A percentile compares a stretch with the other conserved stretches of the same genome.
Conservation (phyloP, 2,888 invertebrate genomes). For the Habrosyne pyritoides region DNA sequence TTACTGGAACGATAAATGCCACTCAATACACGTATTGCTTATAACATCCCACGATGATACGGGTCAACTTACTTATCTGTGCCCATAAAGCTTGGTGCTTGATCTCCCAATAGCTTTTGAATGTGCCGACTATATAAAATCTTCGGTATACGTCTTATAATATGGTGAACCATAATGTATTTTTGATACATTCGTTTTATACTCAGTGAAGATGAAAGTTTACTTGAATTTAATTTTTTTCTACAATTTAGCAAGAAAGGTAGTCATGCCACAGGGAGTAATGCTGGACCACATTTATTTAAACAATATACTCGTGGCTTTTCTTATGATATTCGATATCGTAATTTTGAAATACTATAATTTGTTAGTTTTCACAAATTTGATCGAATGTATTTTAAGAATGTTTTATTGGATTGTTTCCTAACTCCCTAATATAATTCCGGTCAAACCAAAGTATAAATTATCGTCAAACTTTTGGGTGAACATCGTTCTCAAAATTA, state of each 20-base stretch:
- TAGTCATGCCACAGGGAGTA: neutral
- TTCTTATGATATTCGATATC: neutral
- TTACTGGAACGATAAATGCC: slow-evolving; percentile 50
- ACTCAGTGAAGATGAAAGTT: neutral
- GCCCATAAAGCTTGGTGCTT: slow-evolving; percentile 6
- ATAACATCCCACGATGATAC: slow-evolving; percentile 25
- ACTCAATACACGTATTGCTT: slow-evolving; percentile 46
- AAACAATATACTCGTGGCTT: no score
- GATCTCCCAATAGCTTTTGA: slow-evolving; percentile 8
- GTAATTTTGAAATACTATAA: neutral
- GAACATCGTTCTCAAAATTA: neutral
- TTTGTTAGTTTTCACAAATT: no score
- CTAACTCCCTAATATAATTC: no score
- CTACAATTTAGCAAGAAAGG: neutral
- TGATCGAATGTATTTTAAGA: neutral
- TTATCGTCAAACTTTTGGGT: neutral
- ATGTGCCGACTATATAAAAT: slow-evolving; percentile 2
- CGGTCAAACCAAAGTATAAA: neutral
- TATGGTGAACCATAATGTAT: neutral
- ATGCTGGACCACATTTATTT: neutral
- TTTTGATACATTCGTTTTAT: neutral
- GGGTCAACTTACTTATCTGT: slow-evolving; percentile 8
- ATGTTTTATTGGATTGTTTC: neutral
- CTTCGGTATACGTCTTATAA: neutral
- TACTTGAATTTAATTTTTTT: neutral